Base-by-base conservation (phyloP, 2,113 vertebrate species). In the Piprites chloris region DNA sequence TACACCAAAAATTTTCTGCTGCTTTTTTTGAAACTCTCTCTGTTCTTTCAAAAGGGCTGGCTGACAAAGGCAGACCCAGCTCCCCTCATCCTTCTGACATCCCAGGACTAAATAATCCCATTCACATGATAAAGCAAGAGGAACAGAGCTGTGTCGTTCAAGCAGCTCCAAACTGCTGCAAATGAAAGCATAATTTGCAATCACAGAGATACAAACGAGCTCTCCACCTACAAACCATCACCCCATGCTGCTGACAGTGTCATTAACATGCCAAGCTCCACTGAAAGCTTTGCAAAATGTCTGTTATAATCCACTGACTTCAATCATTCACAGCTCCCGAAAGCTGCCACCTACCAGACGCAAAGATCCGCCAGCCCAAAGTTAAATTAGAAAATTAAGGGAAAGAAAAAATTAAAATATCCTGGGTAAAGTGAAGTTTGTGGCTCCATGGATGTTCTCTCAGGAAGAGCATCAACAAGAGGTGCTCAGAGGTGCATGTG, bases 281-380 rank as follows among this genome's bases (percentile, higher is more conserved):
- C 72, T 37, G 39, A 95, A 93, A 90, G 75, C 93, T 84, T 65
- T 77, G 68, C 58, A 74, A 87, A 89, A 67, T 77, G 47, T 74
- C 94, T 87, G 9, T 93, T 87, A 42, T 59, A 83, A 90, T 84
- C 65, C 89, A 89, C 90, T 44, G 79, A 84, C 61, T 96, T 90
- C 72, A 74, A 20, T 81, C 85, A 30, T 28, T 89, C 41, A 20
- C 46, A 37, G 76, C 58, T 91, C 71, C 85, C 72, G 65, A 85
- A 85, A 94, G 49, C 47, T 83, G 61, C 79, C 86, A 89, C 65
- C 87, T 50, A 61, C 58, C 68, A 55, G 72, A 92, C 80, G 39
- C 46, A 74, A 66, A 90, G 82, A 90, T n/a, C 17, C 0, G 0
- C 50, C 67, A 69, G 78, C 59, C 50, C 35, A 20, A 66, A 91